A percentile compares a stretch with the other conserved stretches of the same genome.
Evolutionary conservation across 2,888 invertebrate genomes (phyloP).

Genomic region (Zaprionus obscuricornis): DNA sequence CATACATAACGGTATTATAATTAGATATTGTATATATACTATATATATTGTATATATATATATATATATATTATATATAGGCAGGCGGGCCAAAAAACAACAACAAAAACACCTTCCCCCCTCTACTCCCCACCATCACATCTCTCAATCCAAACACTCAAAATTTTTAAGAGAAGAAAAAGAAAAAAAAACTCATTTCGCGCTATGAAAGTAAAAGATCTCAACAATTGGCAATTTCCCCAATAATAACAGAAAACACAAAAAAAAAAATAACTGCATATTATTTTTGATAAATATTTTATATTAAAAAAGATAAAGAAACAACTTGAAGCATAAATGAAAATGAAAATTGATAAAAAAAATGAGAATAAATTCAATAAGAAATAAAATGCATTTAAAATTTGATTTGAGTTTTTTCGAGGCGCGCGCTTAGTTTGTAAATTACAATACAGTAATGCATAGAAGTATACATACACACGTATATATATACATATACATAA

Average conservation of each 20-base stretch:
- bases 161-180: slow-evolving; percentile 41
- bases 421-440: slow-evolving; percentile 43
- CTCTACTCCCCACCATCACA: not conserved
- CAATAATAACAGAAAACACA: slow-evolving; percentile 34
- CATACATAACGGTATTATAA: slow-evolving; percentile 77
- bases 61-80: slow-evolving; percentile 71
- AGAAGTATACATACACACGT: slow-evolving; percentile 29
- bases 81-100: slow-evolving; percentile 24
- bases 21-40: too few species aligned
- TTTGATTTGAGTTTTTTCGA: slow-evolving; percentile 45
- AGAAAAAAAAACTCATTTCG: slow-evolving; percentile 55
- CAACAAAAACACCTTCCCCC: slow-evolving; percentile 14
- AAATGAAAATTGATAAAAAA: slow-evolving; percentile 19
- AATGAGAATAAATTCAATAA: slow-evolving; percentile 19
- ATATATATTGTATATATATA: too few species aligned
- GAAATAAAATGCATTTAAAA: slow-evolving; percentile 45
- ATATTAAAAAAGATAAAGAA: slow-evolving; percentile 39
- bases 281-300: slow-evolving; percentile 77
- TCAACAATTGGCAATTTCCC: slow-evolving; percentile 80
- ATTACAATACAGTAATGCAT: slow-evolving; percentile 29
- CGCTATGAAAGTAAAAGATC: slow-evolving; percentile 72
- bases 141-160: slow-evolving; percentile 23
- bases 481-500: slow-evolving; percentile 33
- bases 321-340: slow-evolving; percentile 29
- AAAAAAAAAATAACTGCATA: slow-evolving; percentile 52